Evolutionary conservation across 2,888 invertebrate genomes (phyloP).

Genomic region (Spicauda simplicius): DNA sequence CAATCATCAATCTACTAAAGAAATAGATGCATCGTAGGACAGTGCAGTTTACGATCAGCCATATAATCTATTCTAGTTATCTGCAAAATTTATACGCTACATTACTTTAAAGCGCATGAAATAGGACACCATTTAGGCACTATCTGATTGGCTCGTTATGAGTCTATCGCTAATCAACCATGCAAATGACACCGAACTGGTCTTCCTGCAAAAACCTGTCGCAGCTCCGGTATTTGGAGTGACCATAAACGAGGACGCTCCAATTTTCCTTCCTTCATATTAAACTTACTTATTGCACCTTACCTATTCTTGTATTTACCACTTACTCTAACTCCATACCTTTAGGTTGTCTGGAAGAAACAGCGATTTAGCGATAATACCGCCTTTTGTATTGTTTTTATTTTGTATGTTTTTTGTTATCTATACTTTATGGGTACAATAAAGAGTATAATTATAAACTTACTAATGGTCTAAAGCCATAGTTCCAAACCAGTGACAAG

Average conservation of each 20-base stretch:
- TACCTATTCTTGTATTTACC: too few species aligned
- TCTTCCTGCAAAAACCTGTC: conserved; percentile 23
- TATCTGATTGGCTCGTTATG: conserved; percentile 33
- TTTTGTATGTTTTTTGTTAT: too few species aligned
- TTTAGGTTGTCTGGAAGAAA: too few species aligned
- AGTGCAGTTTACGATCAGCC: conserved; percentile 22
- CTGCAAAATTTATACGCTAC: conserved; percentile 31
- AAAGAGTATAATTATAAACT: too few species aligned
- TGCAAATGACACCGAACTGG: conserved; percentile 32
- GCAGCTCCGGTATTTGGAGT: conserved; percentile 24
- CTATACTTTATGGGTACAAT: too few species aligned
- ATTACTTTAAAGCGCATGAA: conserved; percentile 30
- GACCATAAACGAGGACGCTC: conserved; percentile 29
- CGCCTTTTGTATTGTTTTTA: too few species aligned
- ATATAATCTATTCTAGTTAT: conserved; percentile 25
- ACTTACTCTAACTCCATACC: too few species aligned
- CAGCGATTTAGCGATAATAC: too few species aligned
- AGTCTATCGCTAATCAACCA: conserved; percentile 34
- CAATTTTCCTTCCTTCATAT: conserved; percentile 10
- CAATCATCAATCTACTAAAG: conserved; percentile 11
- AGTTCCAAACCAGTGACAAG: too few species aligned
- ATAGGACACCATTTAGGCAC: conserved; percentile 28
- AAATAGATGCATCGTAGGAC: conserved; percentile 3
- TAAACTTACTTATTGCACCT: background rate
- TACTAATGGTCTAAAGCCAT: too few species aligned